Conservation (phyloP, 2,888 invertebrate genomes). For the Caenorhabditis afra region DNA sequence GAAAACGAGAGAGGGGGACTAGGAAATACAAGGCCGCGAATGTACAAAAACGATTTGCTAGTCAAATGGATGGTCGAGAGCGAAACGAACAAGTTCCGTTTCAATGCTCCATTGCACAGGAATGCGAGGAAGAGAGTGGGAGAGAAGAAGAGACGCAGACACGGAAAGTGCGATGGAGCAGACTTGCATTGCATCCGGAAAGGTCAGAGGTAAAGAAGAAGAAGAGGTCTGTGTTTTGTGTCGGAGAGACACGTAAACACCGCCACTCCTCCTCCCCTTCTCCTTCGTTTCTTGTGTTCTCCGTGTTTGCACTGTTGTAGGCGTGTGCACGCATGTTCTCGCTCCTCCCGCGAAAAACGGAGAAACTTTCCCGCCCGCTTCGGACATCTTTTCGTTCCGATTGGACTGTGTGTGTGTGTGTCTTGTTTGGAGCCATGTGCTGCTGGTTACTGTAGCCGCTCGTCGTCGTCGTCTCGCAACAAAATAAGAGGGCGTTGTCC, state of each 20-base stretch:
- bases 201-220: neutral
- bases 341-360: constrained; percentile 1
- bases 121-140: no score
- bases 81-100: no score
- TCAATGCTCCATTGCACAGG: no score
- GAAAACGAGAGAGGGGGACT: no score
- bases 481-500: constrained; percentile 10
- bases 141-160: no score
- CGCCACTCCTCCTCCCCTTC: neutral
- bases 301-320: constrained; percentile 42
- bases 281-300: neutral
- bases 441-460: constrained; percentile 38
- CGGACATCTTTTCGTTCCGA: constrained; percentile 33
- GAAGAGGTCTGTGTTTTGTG: neutral
- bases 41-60: no score
- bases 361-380: no score
- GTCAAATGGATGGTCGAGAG: no score
- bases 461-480: constrained; percentile 26
- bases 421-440: constrained; percentile 38
- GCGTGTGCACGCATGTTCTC: constrained; percentile 46
- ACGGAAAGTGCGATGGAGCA: no score
- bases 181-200: no score
- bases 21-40: no score
- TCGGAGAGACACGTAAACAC: constrained; percentile 17
- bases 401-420: constrained; percentile 7